Evolutionary conservation across 2,888 invertebrate genomes (phyloP), one percentile per base, ranked within the genome.

Genomic region (Orchestes rusci): DNA sequence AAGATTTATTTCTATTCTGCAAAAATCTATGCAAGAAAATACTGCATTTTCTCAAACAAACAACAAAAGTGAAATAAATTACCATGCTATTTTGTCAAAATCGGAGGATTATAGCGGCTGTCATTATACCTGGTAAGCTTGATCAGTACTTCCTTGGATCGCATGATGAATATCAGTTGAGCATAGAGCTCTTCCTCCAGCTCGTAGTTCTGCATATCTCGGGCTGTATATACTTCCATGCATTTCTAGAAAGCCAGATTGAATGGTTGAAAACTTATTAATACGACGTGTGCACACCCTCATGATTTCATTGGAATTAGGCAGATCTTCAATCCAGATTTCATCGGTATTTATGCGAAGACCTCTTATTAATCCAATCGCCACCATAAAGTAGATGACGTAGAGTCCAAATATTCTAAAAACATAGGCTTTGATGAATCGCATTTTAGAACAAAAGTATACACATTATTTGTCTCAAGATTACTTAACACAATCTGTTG

Each of bases 161-260:
- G 27, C 52, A 52, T 52, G 7, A 52, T 40, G 18, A 52, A 52
- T 16, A 52, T 35, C 23, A 52, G 16, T 19, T 48, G 38, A 1
- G 45, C 39, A 29, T 33, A 50, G 4, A 52, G 31, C 28, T 47
- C 45, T 20, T 52, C 47, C 37, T 52, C 52, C 23, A 52, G 27
- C 16, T 52, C 50, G 34, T 42, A 52, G 23, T 50, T 43, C n/a
- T 39, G 39, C 45, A 50, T 41, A 15, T 52, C 52, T 27, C 52
- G 33, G 16, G 52, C 52, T 8, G 46, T 27, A 31, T 49, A 49
- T 13, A 51, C 43, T 40, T 51, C 51, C 30, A 40, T 16, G 19
- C 49, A 49, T 43, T 45, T 49, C 49, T 49, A 34, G 1, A 35
- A 37, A n/a, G n/a, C 7, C 4, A 37, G 17, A 36, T 12, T 29